Evolutionary conservation across 23 tunicate genomes (phyloP), one percentile per base, ranked within the genome.

Genomic region (Phallusia fumigata): DNA sequence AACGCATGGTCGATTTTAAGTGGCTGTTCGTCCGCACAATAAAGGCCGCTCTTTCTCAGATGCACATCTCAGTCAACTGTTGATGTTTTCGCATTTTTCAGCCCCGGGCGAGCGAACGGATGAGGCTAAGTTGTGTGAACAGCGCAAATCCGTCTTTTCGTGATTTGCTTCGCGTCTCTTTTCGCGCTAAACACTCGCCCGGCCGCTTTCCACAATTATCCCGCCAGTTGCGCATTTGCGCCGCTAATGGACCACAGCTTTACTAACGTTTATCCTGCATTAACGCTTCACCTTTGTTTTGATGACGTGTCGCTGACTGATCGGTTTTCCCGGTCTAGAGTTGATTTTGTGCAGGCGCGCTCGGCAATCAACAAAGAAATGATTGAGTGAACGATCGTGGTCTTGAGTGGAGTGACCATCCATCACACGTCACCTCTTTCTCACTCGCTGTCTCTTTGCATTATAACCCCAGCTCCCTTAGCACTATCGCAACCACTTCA

Each of bases 1-100:
- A 22, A 58, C 69, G 69, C 69, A 58, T 58, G 69, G 69, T 16
- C 69, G 69, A 22, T 24, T 58, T 16, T 58, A 22, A 58, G 69
- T 58, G 69, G 69, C 11, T 58, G 28, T 24, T 22, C 69, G 28
- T 24, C 3, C 69, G 28, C 69, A 58, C 69, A 58, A 58, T 58
- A 24, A 24, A 22, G 69, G 28, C 28, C 69, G 16, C 69, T 58
- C 28, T 24, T 58, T 58, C 69, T 13, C 69, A 21, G 69, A 58
- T 58, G 69, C 69, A 24, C 69, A 58, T 58, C 47, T 40, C 10
- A 40, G 47, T 40, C 69, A 13, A 58, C 69, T 58, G 69, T 58
- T 58, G 69, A 58, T 58, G 69, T 58, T 58, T 58, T 58, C 69
- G 69, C 69, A 58, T 58, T 58, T 58, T 58, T 58, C 69, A 58